A percentile compares a stretch with the other conserved stretches of the same genome.
Evolutionary conservation across 2,113 vertebrate species (phyloP).

Genomic region (Psittacus erithacus): DNA sequence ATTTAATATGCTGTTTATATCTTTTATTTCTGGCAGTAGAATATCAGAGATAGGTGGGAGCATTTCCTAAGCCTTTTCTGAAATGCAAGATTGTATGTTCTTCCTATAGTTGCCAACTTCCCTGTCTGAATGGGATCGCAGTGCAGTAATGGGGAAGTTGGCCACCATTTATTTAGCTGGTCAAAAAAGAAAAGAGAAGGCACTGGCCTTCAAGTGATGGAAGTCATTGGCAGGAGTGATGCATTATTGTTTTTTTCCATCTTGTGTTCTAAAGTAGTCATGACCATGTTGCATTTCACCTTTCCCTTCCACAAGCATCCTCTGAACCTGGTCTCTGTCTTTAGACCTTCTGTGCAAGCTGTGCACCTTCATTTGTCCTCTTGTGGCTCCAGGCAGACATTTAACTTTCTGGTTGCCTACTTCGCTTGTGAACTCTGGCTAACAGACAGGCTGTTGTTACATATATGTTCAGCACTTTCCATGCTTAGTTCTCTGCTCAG

Average conservation of each 20-base stretch:
- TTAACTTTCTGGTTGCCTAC: not conserved
- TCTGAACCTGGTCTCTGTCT: not conserved
- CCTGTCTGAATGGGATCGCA: not conserved
- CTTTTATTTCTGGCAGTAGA: slow-evolving; percentile 51
- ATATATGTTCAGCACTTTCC: not conserved
- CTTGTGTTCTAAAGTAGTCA: not conserved
- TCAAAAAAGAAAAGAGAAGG: not conserved
- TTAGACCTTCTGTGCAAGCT: not conserved
- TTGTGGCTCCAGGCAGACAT: not conserved
- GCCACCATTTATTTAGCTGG: not conserved
- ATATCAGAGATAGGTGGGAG: slow-evolving; percentile 56
- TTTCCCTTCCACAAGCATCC: not conserved
- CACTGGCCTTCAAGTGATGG: not conserved
- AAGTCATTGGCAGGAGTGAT: not conserved
- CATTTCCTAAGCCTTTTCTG: slow-evolving; percentile 29
- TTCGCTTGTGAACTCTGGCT: not conserved
- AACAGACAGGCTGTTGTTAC: not conserved
- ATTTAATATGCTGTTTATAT: slow-evolving; percentile 45
- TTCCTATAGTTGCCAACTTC: not conserved
- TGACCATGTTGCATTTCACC: not conserved
- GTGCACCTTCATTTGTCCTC: not conserved
- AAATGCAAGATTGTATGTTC: slow-evolving; percentile 21
- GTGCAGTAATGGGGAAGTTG: not conserved
- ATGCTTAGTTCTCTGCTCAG: not conserved
- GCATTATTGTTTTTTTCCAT: not conserved